Percentiles rank a stretch among this genome's conserved stretches.
Evolutionary conservation across 2,797 vertebrate genomes (phyloP).

Genomic region (Acanthurus lineatus): DNA sequence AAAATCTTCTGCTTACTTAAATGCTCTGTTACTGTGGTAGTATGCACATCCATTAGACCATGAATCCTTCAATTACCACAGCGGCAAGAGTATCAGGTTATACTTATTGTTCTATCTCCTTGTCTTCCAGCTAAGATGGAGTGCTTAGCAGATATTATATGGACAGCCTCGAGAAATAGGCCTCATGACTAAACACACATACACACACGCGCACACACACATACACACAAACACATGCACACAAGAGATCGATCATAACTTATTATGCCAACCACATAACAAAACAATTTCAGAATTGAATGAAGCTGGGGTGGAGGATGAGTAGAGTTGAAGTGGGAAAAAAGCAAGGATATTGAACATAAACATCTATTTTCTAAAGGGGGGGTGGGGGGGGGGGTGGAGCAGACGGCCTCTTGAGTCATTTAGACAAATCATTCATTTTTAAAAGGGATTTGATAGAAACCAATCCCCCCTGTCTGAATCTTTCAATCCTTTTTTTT

Average conservation of each 20-base stretch:
- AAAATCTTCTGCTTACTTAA: slow-evolving; percentile 37
- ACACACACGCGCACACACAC: slow-evolving; percentile 9
- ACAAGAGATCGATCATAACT: slow-evolving; percentile 71
- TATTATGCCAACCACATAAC: slow-evolving; percentile 80
- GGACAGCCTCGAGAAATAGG: slow-evolving; percentile 49
- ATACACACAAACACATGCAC: slow-evolving; percentile 39
- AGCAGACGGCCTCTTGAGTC: slow-evolving; percentile 64
- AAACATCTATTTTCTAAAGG: slow-evolving; percentile 77
- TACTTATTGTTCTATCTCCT: slow-evolving; percentile 61
- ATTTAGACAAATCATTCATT: slow-evolving; percentile 81
- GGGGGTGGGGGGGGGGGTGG: slow-evolving; percentile 17
- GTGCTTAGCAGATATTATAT: slow-evolving; percentile 68
- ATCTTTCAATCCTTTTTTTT: slow-evolving; percentile 47
- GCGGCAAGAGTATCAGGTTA: slow-evolving; percentile 51
- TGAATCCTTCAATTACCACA: slow-evolving; percentile 67
- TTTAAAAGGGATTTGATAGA: slow-evolving; percentile 79
- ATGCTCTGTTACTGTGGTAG: slow-evolving; percentile 35
- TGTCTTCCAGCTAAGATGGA: slow-evolving; percentile 63
- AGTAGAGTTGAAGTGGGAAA: slow-evolving; percentile 13
- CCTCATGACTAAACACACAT: slow-evolving; percentile 14
- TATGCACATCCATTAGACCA: slow-evolving; percentile 63
- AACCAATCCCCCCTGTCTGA: slow-evolving; percentile 57
- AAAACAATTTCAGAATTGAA: slow-evolving; percentile 79
- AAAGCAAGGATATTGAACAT: slow-evolving; percentile 72
- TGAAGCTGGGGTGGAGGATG: slow-evolving; percentile 46